These are phyloP conservation scores for Palaemon carinicauda DNA, from an alignment of 1,140 invertebrate genomes.

Conservation along the genomic window DNA sequence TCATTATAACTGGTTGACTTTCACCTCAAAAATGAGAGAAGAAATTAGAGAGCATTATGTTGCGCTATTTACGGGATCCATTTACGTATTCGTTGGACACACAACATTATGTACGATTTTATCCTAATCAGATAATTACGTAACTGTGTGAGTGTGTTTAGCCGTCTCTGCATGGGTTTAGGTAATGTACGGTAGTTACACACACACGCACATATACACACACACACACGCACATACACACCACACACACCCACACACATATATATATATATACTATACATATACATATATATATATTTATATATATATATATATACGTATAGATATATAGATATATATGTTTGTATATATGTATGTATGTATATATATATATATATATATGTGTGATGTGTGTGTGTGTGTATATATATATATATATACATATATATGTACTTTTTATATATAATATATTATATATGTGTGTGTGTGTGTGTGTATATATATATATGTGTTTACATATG, in stretches of 20 bases:
- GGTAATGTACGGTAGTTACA: neutral
- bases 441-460: neutral
- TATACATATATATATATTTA: neutral
- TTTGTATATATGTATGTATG: neutral
- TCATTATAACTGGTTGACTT: no score
- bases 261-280: neutral
- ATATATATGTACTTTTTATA: neutral
- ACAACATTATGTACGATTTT: no score
- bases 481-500: neutral
- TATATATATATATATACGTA: constrained; percentile 1
- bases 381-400: neutral
- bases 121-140: no score
- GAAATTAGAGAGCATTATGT: no score
- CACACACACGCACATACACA: neutral
- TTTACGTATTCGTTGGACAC: no score
- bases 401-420: neutral
- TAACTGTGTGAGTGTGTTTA: no score
- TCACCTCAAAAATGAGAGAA: no score
- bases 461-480: neutral
- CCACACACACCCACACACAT: neutral
- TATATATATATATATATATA: neutral
- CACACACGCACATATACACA: neutral
- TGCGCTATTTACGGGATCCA: no score
- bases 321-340: neutral
- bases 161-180: no score